Evolutionary conservation across 2,888 invertebrate genomes (phyloP), one percentile per base, ranked within the genome.

Genomic region (Danaus chrysippus): DNA sequence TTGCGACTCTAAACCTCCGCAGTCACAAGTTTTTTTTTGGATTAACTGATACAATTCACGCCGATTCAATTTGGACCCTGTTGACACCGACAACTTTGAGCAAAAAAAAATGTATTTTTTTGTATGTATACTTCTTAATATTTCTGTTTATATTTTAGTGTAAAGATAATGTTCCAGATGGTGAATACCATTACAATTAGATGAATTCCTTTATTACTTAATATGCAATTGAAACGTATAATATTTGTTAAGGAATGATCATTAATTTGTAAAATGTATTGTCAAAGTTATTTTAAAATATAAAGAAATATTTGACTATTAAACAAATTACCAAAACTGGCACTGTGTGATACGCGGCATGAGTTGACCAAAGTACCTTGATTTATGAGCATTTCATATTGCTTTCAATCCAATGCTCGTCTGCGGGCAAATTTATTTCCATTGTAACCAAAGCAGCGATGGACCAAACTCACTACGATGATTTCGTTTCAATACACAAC

Each of bases 11-110:
- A 62, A 64, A 62, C 59, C 63, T 60, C 62, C 58, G 59, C 65
- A 59, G 52, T 63, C 58, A 62, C 58, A 61, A 56, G 57, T 63
- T 68, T 67, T 69, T 66, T 61, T 69, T 74, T 67, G 73, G 73
- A 76, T 78, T 78, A 81, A 78, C 78, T 78, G 76, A 78, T 80
- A 79, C 83, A 81, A 80, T 81, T 79, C 79, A 76, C 74, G 78
- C 77, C 80, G 73, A 79, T 78, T 78, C 75, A 23, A 68, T 62
- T 34, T 57, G 10, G 23, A 34, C 8, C 23, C 23, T 52, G 41
- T 49, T 54, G 67, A 54, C 57, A 60, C 9, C 81, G 65, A 82
- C 79, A 82, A 78, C 69, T 67, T 56, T 15, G 41, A 17, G 6
- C 23, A 34, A 34, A 34, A 34, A 34, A 34, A 49, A 15, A 44